Conservation (phyloP, 1,140 invertebrate species). For the Nephila pilipes region DNA sequence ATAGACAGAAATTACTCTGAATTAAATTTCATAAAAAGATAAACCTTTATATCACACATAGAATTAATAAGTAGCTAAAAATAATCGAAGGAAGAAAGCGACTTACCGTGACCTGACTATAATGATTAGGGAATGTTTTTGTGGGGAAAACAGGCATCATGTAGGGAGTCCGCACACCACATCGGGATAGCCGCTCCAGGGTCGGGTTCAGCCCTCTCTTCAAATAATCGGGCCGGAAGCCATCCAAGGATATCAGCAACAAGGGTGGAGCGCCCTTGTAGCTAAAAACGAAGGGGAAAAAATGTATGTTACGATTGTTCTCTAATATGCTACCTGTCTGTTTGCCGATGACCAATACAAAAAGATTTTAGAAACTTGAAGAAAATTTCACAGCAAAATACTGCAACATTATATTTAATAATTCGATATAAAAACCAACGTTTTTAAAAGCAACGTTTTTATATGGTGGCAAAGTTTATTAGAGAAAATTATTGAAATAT, state of each 20-base stretch:
- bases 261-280: slow-evolving; percentile 11
- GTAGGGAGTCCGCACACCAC: slow-evolving; percentile 83
- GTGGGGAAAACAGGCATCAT: slow-evolving; percentile 87
- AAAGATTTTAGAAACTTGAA: neutral
- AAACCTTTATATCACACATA: too few species aligned
- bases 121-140: slow-evolving; percentile 91
- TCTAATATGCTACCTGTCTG: neutral
- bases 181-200: slow-evolving; percentile 83
- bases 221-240: slow-evolving; percentile 87
- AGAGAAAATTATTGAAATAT: too few species aligned
- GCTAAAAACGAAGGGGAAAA: too few species aligned
- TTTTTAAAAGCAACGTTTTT: too few species aligned
- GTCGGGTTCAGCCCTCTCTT: slow-evolving; percentile 81
- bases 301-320: neutral
- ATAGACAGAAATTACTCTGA: too few species aligned
- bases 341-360: neutral
- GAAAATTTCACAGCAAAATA: neutral
- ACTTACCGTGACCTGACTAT: slow-evolving; percentile 86
- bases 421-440: too few species aligned
- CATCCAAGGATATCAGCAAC: slow-evolving; percentile 84
- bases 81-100: too few species aligned
- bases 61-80: too few species aligned
- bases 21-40: too few species aligned
- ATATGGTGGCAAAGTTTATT: too few species aligned
- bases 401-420: too few species aligned